Base-by-base conservation (phyloP, 2,113 vertebrate species). In the Sprattus sprattus region DNA sequence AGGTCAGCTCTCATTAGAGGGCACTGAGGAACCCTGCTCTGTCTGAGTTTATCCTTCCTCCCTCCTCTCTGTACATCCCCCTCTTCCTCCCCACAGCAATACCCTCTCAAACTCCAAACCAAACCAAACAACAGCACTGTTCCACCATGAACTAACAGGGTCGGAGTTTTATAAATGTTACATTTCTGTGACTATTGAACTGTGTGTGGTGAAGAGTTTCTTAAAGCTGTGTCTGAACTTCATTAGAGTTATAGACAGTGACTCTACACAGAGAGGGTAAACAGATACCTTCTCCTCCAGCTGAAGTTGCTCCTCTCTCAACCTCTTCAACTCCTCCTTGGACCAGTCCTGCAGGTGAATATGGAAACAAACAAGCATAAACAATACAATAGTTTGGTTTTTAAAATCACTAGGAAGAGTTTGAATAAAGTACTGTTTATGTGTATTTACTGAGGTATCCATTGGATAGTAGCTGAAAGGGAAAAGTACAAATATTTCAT, bases 261-360 rank as follows among this genome's bases (percentile, higher is more conserved):
- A 22, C 54, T 85, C 6, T 32, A 28, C n/a, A 67, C 3, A 67
- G 28, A 50, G 8, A 71, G 45, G 67, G 85, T 7, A 67, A 78
- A 46, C 20, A 83, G 75, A 84, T 87, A 95, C 92, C 84, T 93
- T 92, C 81, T 87, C 85, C 87, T 95, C 93, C 39, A 88, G 92
- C 28, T 90, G 80, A 81, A 87, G 88, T 15, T 93, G 85, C 20
- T 87, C 88, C 60, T 91, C 91, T 86, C 93, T 90, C 67, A 95
- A 91, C 0, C 52, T 86, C 67, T 90, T 86, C 46, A 94, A 80
- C 2, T 89, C 92, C 88, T 91, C 89, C 39, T 13, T 78, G 32
- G 71, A 15, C 71, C 71, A 78, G 71, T 78, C 71, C 71, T 78
- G 71, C 15, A 78, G 64, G 25, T 39, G 10, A 44, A 78, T 11